Percentiles rank a stretch among this genome's conserved stretches.
phyloP scores from a whole-genome alignment of 2,113 vertebrate species.

The Ibidorhyncha struthersii region DNA sequence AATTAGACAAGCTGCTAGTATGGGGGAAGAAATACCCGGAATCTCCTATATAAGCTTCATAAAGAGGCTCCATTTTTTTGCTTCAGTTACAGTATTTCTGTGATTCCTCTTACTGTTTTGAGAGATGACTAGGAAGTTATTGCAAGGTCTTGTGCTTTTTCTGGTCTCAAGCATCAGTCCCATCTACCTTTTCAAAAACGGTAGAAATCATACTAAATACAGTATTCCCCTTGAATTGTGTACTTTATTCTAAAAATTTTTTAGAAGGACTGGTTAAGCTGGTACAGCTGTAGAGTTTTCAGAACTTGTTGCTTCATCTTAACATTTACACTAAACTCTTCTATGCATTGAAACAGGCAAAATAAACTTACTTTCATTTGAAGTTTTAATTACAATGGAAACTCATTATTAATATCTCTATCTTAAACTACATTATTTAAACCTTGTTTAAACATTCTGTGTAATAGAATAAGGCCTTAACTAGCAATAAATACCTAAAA shows the following conservation, averaged over 20 bases:
- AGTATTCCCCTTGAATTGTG: not conserved
- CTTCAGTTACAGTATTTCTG: not conserved
- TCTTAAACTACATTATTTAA: not conserved
- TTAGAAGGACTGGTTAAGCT: not conserved
- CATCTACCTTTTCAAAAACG: not conserved
- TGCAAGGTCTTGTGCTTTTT: not conserved
- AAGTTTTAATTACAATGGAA: not conserved
- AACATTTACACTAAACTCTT: not conserved
- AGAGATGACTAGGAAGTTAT: not conserved
- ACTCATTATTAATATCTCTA: not conserved
- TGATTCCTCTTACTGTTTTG: not conserved
- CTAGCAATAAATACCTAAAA: not conserved
- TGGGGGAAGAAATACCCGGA: not conserved
- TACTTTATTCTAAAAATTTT: not conserved
- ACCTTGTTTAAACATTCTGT: not conserved
- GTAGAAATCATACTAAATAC: accelerated
- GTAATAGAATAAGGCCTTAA: not conserved
- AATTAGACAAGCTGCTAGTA: not conserved
- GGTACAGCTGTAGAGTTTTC: not conserved
- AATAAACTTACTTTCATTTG: not conserved
- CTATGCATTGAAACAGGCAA: not conserved
- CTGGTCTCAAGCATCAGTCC: not conserved
- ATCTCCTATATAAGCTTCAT: not conserved
- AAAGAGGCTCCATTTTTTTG: not conserved
- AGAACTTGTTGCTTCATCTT: not conserved